Percentiles rank a stretch among this genome's conserved stretches.
These are phyloP conservation scores for Spodoptera picta DNA, from an alignment of 2,888 invertebrate genomes.

Conservation along the genomic window DNA sequence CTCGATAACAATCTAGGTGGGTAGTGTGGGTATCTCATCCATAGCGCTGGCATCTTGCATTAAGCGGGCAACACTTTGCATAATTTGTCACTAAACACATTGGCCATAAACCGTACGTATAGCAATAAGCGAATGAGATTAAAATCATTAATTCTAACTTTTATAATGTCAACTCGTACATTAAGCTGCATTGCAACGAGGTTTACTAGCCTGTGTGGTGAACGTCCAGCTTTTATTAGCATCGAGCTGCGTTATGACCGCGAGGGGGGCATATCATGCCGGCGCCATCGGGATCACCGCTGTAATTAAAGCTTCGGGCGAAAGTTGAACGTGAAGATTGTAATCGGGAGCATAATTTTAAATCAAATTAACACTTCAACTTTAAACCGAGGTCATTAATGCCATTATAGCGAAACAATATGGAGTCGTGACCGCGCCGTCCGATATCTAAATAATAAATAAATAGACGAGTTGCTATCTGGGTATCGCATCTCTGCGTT, in stretches of 20 bases:
- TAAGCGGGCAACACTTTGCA: constrained; percentile 63
- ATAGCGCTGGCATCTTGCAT: constrained; percentile 47
- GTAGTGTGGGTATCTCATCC: constrained; percentile 45
- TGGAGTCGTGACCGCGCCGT: constrained; percentile 85
- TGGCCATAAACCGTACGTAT: constrained; percentile 61
- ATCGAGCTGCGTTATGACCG: constrained; percentile 62
- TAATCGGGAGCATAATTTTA: constrained; percentile 87
- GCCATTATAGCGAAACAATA: constrained; percentile 87
- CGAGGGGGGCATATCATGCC: constrained; percentile 68
- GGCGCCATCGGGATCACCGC: constrained; percentile 77
- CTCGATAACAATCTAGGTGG: constrained; percentile 51
- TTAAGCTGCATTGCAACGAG: constrained; percentile 72
- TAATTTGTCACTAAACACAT: constrained; percentile 72
- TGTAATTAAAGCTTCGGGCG: constrained; percentile 85
- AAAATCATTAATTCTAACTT: constrained; percentile 72
- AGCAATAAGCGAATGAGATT: constrained; percentile 67
- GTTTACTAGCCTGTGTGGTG: constrained; percentile 64
- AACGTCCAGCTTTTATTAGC: constrained; percentile 69
- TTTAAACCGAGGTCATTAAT: constrained; percentile 88
- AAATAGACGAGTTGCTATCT: constrained; percentile 85
- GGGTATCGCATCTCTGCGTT: constrained; percentile 83
- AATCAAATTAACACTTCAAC: constrained; percentile 89
- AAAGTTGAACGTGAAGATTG: constrained; percentile 85
- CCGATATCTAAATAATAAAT: constrained; percentile 88
- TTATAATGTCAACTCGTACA: constrained; percentile 72